Evolutionary conservation across 2,888 invertebrate genomes (phyloP), one percentile per base, ranked within the genome.

Genomic region (Pammene fasciana): DNA sequence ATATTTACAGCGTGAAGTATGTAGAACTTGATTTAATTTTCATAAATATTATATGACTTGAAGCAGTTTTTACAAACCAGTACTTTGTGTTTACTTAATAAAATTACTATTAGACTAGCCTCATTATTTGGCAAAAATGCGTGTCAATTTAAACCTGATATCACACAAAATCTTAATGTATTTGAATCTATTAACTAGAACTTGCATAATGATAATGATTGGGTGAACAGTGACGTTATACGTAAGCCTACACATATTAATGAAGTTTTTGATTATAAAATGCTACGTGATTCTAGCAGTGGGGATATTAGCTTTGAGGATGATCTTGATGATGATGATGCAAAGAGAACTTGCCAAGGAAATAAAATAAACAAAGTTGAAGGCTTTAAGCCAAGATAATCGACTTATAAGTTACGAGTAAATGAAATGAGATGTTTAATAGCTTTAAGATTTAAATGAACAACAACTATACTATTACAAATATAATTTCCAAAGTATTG

Each of bases 1-100:
- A 46, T 74, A 75, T 73, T 65, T 75, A 75, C 75, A 79, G 73
- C 74, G 76, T 71, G 64, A 72, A 68, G 65, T 73, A 14, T 16
- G 45, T 34, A 14, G 14, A 48, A 41, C 13, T 18, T 9, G 38
- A 50, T 50, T 13, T 7, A n/a, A 41, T 34, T 0, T n/a, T 43
- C 6, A 54, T 26, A 34, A 9, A 43, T 7, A 5, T 41, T 14
- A 18, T 43, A 4, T 43, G 38, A 14, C 13, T 13, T 18, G n/a
- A 48, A 13, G 18, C 13, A 26, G 26, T 43, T 59, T 26, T 26
- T 26, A 13, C 3, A 26, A n/a, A 8, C 26, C n/a, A 59, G 14
- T n/a, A 26, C n/a, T 34, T 6, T 45, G 4, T 26, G 26, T 26
- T n/a, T 5, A 59, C 18, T 13, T 59, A 6, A 54, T 0, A 13